Evolutionary conservation across 2,113 vertebrate species (phyloP), one percentile per base, ranked within the genome.

Genomic region (Dendrocopos noguchii): DNA sequence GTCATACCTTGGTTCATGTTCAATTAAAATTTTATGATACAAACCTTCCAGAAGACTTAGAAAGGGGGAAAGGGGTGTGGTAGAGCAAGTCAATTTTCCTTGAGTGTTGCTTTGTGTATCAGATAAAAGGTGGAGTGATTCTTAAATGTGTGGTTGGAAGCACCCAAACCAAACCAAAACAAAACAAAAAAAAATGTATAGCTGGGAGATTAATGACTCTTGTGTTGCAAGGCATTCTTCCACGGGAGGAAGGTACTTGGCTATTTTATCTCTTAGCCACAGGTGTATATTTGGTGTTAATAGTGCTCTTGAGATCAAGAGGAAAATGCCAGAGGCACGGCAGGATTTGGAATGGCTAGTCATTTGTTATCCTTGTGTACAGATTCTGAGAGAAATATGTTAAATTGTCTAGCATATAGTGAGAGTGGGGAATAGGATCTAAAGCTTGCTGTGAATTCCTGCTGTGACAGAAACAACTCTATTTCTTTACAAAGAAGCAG

Each of bases 261-360:
- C 79, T 92, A 7, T 80, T 96, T 96, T 96, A 91, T 96, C 94
- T 96, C 79, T 71, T 83, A 92, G 91, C 89, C 95, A 94, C 92
- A 95, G 94, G 91, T 94, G 91, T 91, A 80, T 94, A 89, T 93
- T 95, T 94, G 94, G 93, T 87, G 91, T 90, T 96, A 94, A 93
- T 90, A 96, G 75, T 83, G 91, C 93, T 92, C 93, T 89, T 78
- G 95, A 96, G 89, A 94, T 96, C 81, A 80, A 80, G 81, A 77
- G 82, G 84, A 78, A 93, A 96, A 94, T 88, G 87, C 92, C 84
- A 90, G 89, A 90, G 89, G 84, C 94, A 65, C 8, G 7, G 91
- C 79, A 93, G 89, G 93, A 83, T 95, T 95, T 96, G 94, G 87
- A 94, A 93, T 83, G 94, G 75, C 73, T 95, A 61, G 81, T 92